Percentiles rank a stretch among this genome's conserved stretches.
Conservation (phyloP, 2,888 invertebrate genomes). For the Epicampocera succincta region DNA sequence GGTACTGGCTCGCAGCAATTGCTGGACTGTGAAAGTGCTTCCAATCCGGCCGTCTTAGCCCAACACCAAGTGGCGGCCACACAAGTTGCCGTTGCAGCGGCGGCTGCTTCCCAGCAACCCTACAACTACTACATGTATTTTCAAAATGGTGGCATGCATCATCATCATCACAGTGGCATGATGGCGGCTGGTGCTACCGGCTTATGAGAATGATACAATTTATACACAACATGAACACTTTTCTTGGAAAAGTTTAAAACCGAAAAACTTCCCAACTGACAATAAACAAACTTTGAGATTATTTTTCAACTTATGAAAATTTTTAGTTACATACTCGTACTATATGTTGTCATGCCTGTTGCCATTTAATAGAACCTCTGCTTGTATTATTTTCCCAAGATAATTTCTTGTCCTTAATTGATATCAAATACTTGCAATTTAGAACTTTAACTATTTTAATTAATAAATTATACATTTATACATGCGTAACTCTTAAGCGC, state of each 20-base stretch:
- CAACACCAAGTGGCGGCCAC: constrained; percentile 71
- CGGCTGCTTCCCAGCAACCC: constrained; percentile 76
- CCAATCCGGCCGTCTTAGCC: constrained; percentile 68
- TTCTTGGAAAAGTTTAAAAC: constrained; percentile 33
- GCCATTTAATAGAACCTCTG: too few relatives aligned
- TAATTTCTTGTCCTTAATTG: background rate
- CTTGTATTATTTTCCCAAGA: background rate
- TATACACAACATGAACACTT: background rate
- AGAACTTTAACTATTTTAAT: constrained; percentile 28
- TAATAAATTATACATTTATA: background rate
- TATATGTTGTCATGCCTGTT: too few relatives aligned
- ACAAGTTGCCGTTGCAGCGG: constrained; percentile 73
- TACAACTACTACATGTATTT: constrained; percentile 82
- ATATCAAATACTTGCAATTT: constrained; percentile 5
- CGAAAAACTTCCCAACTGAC: background rate
- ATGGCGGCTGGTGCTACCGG: constrained; percentile 81
- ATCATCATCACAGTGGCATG: constrained; percentile 80
- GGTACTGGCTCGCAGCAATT: constrained; percentile 73
- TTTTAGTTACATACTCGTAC: too few relatives aligned
- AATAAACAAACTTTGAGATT: constrained; percentile 51
- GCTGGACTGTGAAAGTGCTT: constrained; percentile 76
- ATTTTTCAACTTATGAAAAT: constrained; percentile 38
- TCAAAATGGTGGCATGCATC: constrained; percentile 81
- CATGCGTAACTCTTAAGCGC: constrained; percentile 54
- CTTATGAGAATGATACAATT: constrained; percentile 76